Evolutionary conservation across 2,888 invertebrate genomes (phyloP).

Genomic region (Empis stercorea): DNA sequence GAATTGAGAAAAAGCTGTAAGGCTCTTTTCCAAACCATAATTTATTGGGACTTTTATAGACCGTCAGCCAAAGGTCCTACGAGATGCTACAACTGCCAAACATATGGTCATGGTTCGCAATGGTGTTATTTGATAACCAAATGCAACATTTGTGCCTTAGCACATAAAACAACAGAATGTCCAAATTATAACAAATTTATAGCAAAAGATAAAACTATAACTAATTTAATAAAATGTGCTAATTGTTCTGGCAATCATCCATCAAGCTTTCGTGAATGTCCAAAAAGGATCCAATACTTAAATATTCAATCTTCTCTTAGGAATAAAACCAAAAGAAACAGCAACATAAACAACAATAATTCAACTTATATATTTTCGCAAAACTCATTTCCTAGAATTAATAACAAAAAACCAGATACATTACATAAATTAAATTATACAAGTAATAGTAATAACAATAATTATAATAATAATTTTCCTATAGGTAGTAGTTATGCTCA

Average conservation of each 20-base stretch:
- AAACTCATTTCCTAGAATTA: too few relatives aligned
- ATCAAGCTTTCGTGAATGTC: not conserved
- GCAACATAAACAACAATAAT: too few relatives aligned
- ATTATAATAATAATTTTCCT: not conserved
- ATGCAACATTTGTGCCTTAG: not conserved
- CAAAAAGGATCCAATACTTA: not conserved
- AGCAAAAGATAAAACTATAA: not conserved
- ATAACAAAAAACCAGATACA: not conserved
- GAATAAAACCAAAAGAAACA: too few relatives aligned
- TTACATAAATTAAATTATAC: not conserved
- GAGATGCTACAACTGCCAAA: not conserved
- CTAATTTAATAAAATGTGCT: not conserved
- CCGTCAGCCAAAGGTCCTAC: not conserved
- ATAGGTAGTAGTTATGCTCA: not conserved
- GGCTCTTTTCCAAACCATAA: not conserved
- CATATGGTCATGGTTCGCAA: not conserved
- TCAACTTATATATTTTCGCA: too few relatives aligned
- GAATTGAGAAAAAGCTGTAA: not conserved
- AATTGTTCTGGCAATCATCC: not conserved
- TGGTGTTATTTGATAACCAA: not conserved
- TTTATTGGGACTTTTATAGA: not conserved
- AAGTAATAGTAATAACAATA: not conserved
- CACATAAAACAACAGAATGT: not conserved
- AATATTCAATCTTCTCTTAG: not conserved
- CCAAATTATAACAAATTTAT: not conserved